Base-by-base conservation (phyloP, 2,797 vertebrate genomes). In the Phataginus tetradactyla region DNA sequence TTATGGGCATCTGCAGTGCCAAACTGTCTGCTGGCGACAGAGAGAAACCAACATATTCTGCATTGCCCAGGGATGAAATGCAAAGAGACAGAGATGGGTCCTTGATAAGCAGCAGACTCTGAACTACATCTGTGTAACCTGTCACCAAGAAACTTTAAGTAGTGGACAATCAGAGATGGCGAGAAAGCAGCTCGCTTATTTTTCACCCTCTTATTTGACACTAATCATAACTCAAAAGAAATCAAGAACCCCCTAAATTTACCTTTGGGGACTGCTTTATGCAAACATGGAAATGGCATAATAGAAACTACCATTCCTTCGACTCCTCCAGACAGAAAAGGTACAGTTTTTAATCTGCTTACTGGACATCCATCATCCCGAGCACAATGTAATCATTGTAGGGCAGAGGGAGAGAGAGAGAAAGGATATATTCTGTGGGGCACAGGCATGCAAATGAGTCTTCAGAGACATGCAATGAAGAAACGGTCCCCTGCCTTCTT, bases 51-150 rank as follows among this genome's bases (percentile, higher is more conserved):
- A 91, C 27, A 80, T 7, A 42, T 86, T 95, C 91, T 94, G 51
- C 63, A 57, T 45, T 12, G 25, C 42, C 55, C 37, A 55, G 32
- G 51, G 84, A 86, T 45, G 86, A 90, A 49, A 75, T 0, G 7
- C 15, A 17, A 29, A 63, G 17, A 59, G 0, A 51, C 37, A 57
- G 7, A 25, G 4, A 0, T 7, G 25, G 15, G 78, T 29, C 86
- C 37, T 84, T 59, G 45, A 69, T 59, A 79, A 96, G 97, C 39
- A 69, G 27, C 17, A 91, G 95, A 75, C 63, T 86, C 53, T 34
- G 37, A 89, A 83, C 59, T 78, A 72, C 2, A 20, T 66, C 63
- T 95, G 94, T 14, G 61, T 68, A 84, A 78, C 13, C 4, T 95
- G 93, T 3, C 34, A n/a, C 74, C 37, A 71, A 95, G 92, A 77